Conservation (phyloP, 2,113 vertebrate genomes). For the Empidonax alnorum region DNA sequence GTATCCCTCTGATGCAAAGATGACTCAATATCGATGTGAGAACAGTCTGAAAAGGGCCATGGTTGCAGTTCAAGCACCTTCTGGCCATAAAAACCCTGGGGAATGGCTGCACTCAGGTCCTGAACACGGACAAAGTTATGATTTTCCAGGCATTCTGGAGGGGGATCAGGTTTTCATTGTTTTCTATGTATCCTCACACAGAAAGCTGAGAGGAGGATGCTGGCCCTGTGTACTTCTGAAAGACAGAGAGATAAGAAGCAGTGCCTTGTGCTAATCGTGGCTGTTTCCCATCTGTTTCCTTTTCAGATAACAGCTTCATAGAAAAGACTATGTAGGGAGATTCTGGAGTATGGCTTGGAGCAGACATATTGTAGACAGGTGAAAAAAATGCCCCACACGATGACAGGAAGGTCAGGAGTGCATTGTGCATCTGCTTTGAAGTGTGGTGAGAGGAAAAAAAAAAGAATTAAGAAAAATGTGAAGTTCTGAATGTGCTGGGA, state of each 20-base stretch:
- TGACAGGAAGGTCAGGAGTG: slow-evolving; percentile 30
- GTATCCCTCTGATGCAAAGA: not conserved
- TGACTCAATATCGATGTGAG: not conserved
- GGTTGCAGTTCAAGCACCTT: not conserved
- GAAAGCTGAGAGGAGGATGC: not conserved
- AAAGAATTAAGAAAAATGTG: not conserved
- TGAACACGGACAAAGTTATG: not conserved
- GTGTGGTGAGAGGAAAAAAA: not conserved
- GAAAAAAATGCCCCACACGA: not conserved
- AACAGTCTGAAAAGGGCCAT: not conserved
- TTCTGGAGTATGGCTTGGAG: not conserved
- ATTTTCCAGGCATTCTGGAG: not conserved
- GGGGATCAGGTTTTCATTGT: not conserved
- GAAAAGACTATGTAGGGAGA: not conserved
- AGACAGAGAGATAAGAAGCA: not conserved
- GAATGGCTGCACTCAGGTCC: not conserved
- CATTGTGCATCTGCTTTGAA: not conserved
- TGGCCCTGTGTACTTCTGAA: not conserved
- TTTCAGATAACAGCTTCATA: not conserved
- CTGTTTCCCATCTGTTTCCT: slow-evolving; percentile 29
- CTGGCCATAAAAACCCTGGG: not conserved
- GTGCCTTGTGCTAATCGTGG: not conserved
- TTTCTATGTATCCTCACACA: not conserved
- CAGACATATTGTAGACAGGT: not conserved
- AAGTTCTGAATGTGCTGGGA: not conserved